Base-by-base conservation (phyloP, 2,888 invertebrate genomes). In the Heliconius hortense region DNA sequence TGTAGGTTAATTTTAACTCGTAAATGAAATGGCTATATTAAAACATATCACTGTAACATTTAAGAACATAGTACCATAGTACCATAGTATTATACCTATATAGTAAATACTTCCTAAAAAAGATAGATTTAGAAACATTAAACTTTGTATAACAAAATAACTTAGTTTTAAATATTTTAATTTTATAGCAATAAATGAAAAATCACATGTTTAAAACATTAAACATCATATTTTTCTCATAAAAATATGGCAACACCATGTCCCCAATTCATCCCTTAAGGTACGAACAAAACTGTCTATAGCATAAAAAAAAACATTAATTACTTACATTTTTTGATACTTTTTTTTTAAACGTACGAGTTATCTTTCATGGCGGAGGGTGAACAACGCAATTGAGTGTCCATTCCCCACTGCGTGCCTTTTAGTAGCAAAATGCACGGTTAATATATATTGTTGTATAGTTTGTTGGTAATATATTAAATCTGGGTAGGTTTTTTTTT, bases 341-440 rank as follows among this genome's bases (percentile, higher is more conserved):
- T 64, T 64, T 64, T 64, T n/a, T 48, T 64, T 64, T 64, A 39
- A 64, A 39, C 64, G 64, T 64, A 64, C 64, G 64, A 64, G 64
- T 64, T 64, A 64, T 64, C 64, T 64, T 64, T 64, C 39, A 64
- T 64, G 64, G 64, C 64, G n/a, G 64, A 64, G 64, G 64, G 64
- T 64, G 64, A 64, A 64, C 64, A 39, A 64, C 64, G 64, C 64
- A 64, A 64, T 64, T 64, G 64, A 64, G 64, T 64, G 64, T 64
- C 64, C 64, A 64, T 64, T 64, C 64, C 64, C 64, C 64, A 64
- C 39, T 64, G 64, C 64, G 64, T 64, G 64, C 64, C 64, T 64
- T 64, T 64, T 64, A 64, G 64, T 39, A 39, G 39, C 35, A 64
- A 64, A 64, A 64, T 64, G 64, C 35, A 64, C 64, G 21, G 35